Evolutionary conservation across 2,888 invertebrate genomes (phyloP).

Genomic region (Mythimna impura): DNA sequence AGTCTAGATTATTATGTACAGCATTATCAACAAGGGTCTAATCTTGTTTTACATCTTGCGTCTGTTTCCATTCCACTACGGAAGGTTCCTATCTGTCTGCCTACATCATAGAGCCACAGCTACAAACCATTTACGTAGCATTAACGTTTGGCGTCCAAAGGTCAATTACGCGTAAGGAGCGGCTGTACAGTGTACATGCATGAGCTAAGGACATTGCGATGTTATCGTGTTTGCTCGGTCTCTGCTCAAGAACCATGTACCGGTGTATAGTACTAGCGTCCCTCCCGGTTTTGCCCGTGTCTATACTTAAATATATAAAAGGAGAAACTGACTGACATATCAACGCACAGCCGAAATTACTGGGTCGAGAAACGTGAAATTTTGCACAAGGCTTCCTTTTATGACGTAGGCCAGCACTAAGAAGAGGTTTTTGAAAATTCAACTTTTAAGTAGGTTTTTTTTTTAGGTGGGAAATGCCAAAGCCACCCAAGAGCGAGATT

Average conservation of each 20-base stretch:
- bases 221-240: slow-evolving; percentile 43
- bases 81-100: neutral
- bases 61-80: slow-evolving; percentile 4
- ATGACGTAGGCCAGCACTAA: too few relatives aligned
- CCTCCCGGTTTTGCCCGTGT: neutral
- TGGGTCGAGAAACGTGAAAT: too few relatives aligned
- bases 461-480: too few relatives aligned
- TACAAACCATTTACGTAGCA: slow-evolving; percentile 21
- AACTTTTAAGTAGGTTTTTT: too few relatives aligned
- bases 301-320: neutral
- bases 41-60: neutral
- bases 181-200: slow-evolving; percentile 41
- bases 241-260: neutral
- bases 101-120: neutral
- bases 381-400: too few relatives aligned
- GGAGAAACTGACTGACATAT: neutral
- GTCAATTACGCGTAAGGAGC: slow-evolving; percentile 46
- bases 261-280: neutral
- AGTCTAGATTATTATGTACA: too few relatives aligned
- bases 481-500: too few relatives aligned
- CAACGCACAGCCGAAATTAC: too few relatives aligned
- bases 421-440: too few relatives aligned
- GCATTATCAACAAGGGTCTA: too few relatives aligned
- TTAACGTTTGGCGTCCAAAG: slow-evolving; percentile 30
- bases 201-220: slow-evolving; percentile 49